These are phyloP conservation scores for Siniperca knerii DNA, from an alignment of 2,113 vertebrate species.

Conservation along the genomic window DNA sequence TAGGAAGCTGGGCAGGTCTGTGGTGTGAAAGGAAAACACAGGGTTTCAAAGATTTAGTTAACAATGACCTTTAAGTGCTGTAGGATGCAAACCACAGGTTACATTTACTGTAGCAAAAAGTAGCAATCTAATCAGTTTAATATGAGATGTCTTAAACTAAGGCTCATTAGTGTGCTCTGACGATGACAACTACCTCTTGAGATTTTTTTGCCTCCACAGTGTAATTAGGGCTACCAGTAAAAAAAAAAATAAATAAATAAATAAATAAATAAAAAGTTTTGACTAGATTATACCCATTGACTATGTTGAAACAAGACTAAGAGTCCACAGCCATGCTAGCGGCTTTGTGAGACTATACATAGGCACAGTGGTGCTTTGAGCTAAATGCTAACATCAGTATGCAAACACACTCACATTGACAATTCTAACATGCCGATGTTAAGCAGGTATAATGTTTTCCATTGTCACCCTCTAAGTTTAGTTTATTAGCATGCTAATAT, in stretches of 20 bases:
- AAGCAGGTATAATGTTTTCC: neutral
- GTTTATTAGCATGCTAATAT: neutral
- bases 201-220: neutral
- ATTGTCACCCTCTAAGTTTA: neutral
- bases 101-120: conserved; percentile 11
- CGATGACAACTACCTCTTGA: neutral
- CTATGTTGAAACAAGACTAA: neutral
- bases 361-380: neutral
- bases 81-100: conserved; percentile 21
- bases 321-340: neutral
- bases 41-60: conserved; percentile 34
- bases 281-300: neutral
- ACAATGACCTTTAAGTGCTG: conserved; percentile 19
- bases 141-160: neutral
- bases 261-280: neutral
- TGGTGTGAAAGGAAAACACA: conserved; percentile 40
- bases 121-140: conserved; percentile 13
- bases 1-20: conserved; percentile 55
- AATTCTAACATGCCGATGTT: neutral
- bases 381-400: neutral
- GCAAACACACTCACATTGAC: neutral
- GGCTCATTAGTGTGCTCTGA: conserved; percentile 30
- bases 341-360: neutral
- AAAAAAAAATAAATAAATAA: neutral
- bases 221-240: conserved; percentile 17